phyloP scores from a whole-genome alignment of 2,888 invertebrate genomes.

The Aphodius granarius region DNA sequence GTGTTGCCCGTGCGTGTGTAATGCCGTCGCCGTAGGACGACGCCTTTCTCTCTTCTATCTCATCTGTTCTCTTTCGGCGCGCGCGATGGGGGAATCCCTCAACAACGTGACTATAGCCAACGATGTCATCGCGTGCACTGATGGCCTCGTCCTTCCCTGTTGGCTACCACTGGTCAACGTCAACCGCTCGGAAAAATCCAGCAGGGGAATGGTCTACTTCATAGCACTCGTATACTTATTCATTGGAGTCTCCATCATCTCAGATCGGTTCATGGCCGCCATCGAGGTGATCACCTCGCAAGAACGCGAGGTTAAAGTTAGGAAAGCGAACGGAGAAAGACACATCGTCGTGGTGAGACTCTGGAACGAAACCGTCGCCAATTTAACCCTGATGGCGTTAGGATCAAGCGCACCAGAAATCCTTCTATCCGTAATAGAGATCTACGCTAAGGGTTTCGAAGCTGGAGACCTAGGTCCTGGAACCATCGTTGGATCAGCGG shows the following conservation, averaged over 20 bases:
- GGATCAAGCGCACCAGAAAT: slow-evolving; percentile 99
- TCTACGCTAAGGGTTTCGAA: slow-evolving; percentile 91
- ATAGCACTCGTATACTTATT: slow-evolving; percentile 89
- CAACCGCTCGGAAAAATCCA: slow-evolving; percentile 72
- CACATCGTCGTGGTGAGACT: slow-evolving; percentile 91
- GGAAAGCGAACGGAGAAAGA: slow-evolving; percentile 82
- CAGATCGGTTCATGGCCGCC: slow-evolving; percentile 98
- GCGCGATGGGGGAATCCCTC: slow-evolving; percentile 34
- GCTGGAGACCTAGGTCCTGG: slow-evolving; percentile 98
- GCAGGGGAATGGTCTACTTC: slow-evolving; percentile 91
- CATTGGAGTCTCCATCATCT: slow-evolving; percentile 97
- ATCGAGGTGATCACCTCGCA: slow-evolving; percentile 98
- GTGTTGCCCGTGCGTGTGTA: not conserved
- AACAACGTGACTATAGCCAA: slow-evolving; percentile 32
- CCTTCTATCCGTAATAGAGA: slow-evolving; percentile 95
- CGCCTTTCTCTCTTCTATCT: not conserved
- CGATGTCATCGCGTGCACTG: slow-evolving; percentile 62
- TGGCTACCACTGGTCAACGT: slow-evolving; percentile 87
- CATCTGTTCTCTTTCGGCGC: slow-evolving; percentile 1
- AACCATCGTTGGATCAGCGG: slow-evolving; percentile 98
- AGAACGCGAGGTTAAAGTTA: slow-evolving; percentile 92
- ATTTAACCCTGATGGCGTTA: slow-evolving; percentile 96
- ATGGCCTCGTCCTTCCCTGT: slow-evolving; percentile 84
- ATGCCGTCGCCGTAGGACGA: not conserved
- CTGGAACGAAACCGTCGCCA: slow-evolving; percentile 99